Base-by-base conservation (phyloP, 2,113 vertebrate species). In the Paramisgurnus dabryanus region DNA sequence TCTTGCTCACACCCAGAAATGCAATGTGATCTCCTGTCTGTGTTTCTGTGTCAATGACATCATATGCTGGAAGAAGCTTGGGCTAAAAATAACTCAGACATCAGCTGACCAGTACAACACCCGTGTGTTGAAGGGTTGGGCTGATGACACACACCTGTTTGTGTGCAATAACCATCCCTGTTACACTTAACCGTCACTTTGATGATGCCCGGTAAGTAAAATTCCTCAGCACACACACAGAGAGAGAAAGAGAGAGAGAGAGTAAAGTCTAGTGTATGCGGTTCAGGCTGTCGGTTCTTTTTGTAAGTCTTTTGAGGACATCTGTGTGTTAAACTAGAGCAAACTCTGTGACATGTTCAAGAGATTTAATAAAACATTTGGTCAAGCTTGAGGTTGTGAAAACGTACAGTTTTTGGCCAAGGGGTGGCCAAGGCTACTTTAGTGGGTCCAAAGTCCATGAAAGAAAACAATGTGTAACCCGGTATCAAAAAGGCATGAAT, bases 71-170 rank as follows among this genome's bases (percentile, higher is more conserved):
- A 80, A 71, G 58, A 45, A 61, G 67, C 76, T 7, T 7, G 22
- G 60, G 17, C 74, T 78, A 81, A 80, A 83, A 85, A 81, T 85
- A 85, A 75, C 61, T 45, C 10, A 58, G 45, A 70, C 67, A 5
- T 75, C 65, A 74, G 50, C n/a, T 60, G 49, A 27, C 50, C 41
- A 2, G 10, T 1, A n/a, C 57, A 73, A 66, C 72, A 49, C 55
- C 60, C 47, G 61, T 27, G 49, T 17, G 49, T 58, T 60, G n/a
- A 61, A 12, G 58, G 80, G 58, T 50, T 66, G 17, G 13, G 34
- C 61, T 27, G 63, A 60, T 40, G 64, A 79, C 57, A 69, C 63
- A 67, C 61, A 78, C 61, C 73, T 81, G 80, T 39, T 22, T 18
- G 40, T 74, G 72, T 15, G 66, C 64, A 49, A 64, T 39, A 45